Percentiles rank a stretch among this genome's conserved stretches.
Conservation (phyloP, 2,797 vertebrate genomes). For the Anguilla megastoma region DNA sequence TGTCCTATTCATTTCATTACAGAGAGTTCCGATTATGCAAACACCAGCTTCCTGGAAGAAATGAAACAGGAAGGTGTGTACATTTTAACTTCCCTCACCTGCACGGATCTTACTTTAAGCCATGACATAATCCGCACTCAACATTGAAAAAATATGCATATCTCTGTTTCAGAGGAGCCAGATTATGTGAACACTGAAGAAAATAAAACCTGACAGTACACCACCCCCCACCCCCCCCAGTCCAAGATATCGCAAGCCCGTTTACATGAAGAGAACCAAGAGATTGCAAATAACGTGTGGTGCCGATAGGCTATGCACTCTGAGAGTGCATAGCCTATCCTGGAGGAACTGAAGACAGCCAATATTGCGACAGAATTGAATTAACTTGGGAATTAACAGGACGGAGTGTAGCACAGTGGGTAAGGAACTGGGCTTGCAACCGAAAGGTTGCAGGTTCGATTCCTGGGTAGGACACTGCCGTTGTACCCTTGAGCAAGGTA, state of each 20-base stretch:
- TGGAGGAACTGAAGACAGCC: not conserved
- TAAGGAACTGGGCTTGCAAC: too few species aligned
- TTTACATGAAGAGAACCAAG: not conserved
- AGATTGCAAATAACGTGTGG: not conserved
- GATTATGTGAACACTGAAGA: constrained; percentile 48
- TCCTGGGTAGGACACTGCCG: too few species aligned
- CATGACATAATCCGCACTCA: not conserved
- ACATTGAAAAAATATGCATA: not conserved
- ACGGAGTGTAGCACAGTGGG: too few species aligned
- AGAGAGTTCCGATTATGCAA: constrained; percentile 40
- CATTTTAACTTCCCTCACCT: not conserved
- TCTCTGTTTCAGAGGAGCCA: constrained; percentile 44
- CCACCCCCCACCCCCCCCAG: not conserved
- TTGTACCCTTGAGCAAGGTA: too few species aligned
- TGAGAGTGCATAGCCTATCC: not conserved
- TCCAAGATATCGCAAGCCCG: not conserved
- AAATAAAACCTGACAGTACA: not conserved
- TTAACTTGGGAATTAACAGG: not conserved
- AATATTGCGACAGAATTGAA: not conserved
- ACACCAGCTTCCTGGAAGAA: constrained; percentile 30
- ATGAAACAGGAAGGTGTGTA: constrained; percentile 27
- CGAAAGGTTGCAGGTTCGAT: too few species aligned
- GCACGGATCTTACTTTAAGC: not conserved
- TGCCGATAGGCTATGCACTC: not conserved
- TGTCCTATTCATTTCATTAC: not conserved